phyloP scores from a whole-genome alignment of 2,888 invertebrate species.

The Mechanitis mazaeus region DNA sequence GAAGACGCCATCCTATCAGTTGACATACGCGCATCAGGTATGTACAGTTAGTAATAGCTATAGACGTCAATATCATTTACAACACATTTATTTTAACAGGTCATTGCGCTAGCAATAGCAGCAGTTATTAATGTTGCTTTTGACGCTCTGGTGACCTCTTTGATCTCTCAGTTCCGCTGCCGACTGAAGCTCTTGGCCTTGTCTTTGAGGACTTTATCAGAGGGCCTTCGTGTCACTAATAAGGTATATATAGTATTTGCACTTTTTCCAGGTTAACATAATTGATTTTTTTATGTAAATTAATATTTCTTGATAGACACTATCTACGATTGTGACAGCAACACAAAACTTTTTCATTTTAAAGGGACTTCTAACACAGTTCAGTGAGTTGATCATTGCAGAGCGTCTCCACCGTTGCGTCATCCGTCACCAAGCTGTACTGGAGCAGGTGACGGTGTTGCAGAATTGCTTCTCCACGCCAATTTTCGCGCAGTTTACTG shows the following conservation, averaged over 20 bases:
- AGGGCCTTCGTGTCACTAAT: slow-evolving; percentile 18
- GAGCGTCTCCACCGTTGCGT: slow-evolving; percentile 39
- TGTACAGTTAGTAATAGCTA: not conserved
- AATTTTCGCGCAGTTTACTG: slow-evolving; percentile 58
- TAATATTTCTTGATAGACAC: no score
- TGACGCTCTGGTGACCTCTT: slow-evolving; percentile 51
- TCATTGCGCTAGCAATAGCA: slow-evolving; percentile 44
- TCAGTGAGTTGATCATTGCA: slow-evolving; percentile 30
- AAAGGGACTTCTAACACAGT: slow-evolving; percentile 35
- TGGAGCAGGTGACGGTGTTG: slow-evolving; percentile 40
- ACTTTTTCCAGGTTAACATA: no score
- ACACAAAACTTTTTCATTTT: slow-evolving; percentile 5
- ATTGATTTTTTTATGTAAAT: not conserved
- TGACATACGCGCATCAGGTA: slow-evolving; percentile 63
- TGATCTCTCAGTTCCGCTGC: slow-evolving; percentile 56
- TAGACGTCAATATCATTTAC: no score
- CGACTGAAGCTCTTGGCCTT: slow-evolving; percentile 55
- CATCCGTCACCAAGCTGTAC: slow-evolving; percentile 42
- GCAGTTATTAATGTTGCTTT: slow-evolving; percentile 59
- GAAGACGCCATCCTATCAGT: slow-evolving; percentile 57
- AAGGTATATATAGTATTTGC: slow-evolving; percentile 16
- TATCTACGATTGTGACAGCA: no score
- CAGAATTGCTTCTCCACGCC: slow-evolving; percentile 52
- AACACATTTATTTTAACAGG: slow-evolving; percentile 27
- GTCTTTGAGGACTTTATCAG: slow-evolving; percentile 44